phyloP scores from a whole-genome alignment of 2,113 vertebrate species.

The Tragelaphus buxtoni region DNA sequence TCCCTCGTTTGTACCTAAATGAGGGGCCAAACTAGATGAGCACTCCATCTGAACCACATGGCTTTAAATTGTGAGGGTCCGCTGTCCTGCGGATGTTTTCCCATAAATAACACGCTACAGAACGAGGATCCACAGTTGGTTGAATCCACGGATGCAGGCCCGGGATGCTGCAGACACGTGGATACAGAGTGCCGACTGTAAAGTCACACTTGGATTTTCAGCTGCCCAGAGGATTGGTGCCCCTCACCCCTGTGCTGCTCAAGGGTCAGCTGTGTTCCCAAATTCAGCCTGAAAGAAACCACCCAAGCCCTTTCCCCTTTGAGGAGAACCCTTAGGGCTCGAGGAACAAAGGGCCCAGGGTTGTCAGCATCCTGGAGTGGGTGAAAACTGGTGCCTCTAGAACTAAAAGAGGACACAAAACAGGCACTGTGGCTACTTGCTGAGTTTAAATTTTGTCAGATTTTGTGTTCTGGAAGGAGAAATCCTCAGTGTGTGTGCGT shows the following conservation, averaged over 20 bases:
- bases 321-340: not conserved
- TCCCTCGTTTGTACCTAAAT: not conserved
- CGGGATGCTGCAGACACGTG: not conserved
- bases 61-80: not conserved
- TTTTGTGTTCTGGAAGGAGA: not conserved
- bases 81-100: not conserved
- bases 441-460: not conserved
- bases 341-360: not conserved
- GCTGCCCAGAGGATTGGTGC: not conserved
- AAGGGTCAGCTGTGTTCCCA: not conserved
- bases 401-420: not conserved
- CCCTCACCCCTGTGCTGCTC: not conserved
- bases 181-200: not conserved
- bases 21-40: not conserved
- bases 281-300: not conserved
- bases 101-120: accelerated
- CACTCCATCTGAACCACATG: not conserved
- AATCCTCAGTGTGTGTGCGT: not conserved
- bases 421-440: not conserved
- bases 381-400: not conserved
- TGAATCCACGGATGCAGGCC: not conserved
- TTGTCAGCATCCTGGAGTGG: not conserved
- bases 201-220: not conserved
- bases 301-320: not conserved
- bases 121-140: not conserved